Evolutionary conservation across 92 coral and sea anemone genomes (phyloP).

Genomic region (Porites divaricata): DNA sequence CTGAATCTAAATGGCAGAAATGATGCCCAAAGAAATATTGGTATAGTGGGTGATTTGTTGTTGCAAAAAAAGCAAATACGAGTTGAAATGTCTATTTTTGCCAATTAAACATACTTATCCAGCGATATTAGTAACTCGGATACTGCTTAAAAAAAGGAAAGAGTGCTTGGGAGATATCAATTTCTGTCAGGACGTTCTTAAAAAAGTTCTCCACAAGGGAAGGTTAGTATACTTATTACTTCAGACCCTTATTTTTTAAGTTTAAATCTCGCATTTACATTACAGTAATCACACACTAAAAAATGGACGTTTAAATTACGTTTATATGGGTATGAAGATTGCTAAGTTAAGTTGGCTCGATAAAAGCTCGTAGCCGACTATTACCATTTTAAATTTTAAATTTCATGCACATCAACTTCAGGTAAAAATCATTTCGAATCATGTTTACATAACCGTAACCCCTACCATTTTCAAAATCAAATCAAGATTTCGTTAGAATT

Average conservation of each 20-base stretch:
- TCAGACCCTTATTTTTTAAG: not conserved
- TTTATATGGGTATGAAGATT: no score
- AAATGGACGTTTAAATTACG: no score
- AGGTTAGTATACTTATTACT: not conserved
- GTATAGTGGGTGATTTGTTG: slow-evolving; percentile 15
- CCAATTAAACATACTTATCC: not conserved
- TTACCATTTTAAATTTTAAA: no score
- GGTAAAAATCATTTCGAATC: no score
- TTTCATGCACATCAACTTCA: no score
- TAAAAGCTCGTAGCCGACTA: no score
- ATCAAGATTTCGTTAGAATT: no score
- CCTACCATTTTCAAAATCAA: no score
- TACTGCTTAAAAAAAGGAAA: not conserved
- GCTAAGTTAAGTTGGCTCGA: no score
- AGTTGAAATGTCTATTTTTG: slow-evolving; percentile 2
- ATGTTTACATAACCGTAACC: no score
- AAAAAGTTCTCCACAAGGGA: not conserved
- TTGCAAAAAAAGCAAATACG: slow-evolving; percentile 8
- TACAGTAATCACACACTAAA: no score
- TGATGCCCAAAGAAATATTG: not conserved
- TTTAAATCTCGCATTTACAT: no score
- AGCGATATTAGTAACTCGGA: slow-evolving; percentile 7
- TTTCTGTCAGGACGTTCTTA: not conserved
- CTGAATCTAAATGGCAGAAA: not conserved
- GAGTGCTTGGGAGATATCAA: not conserved